Conservation (phyloP, 1,140 invertebrate species). For the Pseudobourletiella spinata region DNA sequence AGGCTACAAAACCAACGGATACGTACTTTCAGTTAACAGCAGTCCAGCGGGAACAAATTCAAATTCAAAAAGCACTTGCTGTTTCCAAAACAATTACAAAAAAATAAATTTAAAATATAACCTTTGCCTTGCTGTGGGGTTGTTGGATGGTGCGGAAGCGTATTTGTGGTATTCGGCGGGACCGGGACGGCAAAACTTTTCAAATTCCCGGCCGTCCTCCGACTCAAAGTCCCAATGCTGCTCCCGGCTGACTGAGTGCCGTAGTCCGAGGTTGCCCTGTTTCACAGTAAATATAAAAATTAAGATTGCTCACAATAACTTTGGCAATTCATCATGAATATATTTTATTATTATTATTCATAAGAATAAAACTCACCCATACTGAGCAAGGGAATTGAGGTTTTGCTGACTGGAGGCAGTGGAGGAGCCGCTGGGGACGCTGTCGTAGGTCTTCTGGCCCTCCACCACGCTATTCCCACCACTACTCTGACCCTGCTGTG, state of each 20-base stretch:
- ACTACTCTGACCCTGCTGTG: constrained; percentile 11
- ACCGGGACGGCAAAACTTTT: constrained; percentile 34
- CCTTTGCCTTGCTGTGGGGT: constrained; percentile 18
- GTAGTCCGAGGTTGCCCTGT: constrained; percentile 29
- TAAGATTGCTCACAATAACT: too few species aligned
- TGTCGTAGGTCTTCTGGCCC: constrained; percentile 24
- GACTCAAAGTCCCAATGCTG: constrained; percentile 20
- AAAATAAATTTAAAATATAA: constrained; percentile 1
- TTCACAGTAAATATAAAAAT: too few species aligned
- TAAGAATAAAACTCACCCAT: constrained; percentile 14
- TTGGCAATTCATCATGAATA: too few species aligned
- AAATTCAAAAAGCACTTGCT: too few species aligned
- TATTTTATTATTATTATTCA: too few species aligned
- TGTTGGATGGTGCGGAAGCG: constrained; percentile 7
- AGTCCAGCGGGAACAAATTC: too few species aligned
- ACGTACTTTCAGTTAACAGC: too few species aligned
- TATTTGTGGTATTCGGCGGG: constrained; percentile 7
- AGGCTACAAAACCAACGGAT: too few species aligned
- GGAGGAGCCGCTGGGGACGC: constrained; percentile 24
- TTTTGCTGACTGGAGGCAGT: constrained; percentile 35
- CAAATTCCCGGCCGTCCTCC: constrained; percentile 21
- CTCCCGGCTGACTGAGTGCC: constrained; percentile 26
- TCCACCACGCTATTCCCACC: not conserved
- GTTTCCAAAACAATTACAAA: not conserved
- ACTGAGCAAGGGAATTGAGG: constrained; percentile 18